These are phyloP conservation scores for Poecilia picta DNA, from an alignment of 2,797 vertebrate species.

Conservation along the genomic window DNA sequence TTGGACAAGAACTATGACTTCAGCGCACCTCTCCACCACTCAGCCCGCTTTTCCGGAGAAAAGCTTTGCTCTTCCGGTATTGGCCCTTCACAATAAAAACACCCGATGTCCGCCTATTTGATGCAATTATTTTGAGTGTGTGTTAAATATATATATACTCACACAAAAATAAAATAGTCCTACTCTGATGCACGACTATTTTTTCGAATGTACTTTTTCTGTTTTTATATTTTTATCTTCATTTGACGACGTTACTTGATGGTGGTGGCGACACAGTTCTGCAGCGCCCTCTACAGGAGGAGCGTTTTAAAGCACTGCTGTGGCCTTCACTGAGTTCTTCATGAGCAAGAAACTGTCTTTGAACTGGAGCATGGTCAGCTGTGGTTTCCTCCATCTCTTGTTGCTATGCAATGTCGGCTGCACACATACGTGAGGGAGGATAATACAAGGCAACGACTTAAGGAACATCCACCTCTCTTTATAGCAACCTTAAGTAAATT, in stretches of 20 bases:
- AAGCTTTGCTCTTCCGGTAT: not conserved
- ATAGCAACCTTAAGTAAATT: not conserved
- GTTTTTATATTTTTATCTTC: too few species aligned
- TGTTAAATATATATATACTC: too few species aligned
- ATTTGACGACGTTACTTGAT: not conserved
- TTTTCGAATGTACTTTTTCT: too few species aligned
- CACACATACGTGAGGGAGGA: not conserved
- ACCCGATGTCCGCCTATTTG: too few species aligned
- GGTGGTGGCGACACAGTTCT: not conserved
- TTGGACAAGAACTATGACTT: constrained; percentile 10
- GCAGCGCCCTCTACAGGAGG: not conserved
- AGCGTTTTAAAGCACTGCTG: not conserved
- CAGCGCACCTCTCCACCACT: not conserved
- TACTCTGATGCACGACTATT: too few species aligned
- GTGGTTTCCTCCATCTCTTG: not conserved
- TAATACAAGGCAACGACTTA: not conserved
- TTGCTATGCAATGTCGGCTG: not conserved
- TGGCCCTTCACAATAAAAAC: constrained; percentile 28
- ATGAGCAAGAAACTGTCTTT: not conserved
- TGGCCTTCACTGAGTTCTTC: not conserved
- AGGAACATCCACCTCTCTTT: not conserved
- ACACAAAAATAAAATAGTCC: too few species aligned
- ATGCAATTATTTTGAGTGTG: too few species aligned
- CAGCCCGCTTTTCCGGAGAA: not conserved
- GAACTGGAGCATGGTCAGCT: not conserved